A percentile compares a stretch with the other conserved stretches of the same genome.
These are phyloP conservation scores for Heliconius melpomene DNA, from an alignment of 1,140 invertebrate genomes.

Conservation along the genomic window DNA sequence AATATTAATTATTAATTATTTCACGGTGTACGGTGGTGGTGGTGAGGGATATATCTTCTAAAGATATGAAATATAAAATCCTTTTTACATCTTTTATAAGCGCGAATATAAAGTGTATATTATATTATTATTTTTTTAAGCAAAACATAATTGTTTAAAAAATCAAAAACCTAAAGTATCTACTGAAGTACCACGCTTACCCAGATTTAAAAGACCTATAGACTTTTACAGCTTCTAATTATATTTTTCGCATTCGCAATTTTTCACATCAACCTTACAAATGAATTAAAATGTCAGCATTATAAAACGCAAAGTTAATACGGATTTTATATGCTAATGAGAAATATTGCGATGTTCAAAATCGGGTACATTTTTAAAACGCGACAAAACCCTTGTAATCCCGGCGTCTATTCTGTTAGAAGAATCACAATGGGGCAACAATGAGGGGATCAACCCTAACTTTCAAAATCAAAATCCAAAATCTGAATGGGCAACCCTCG, in stretches of 20 bases:
- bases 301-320: not conserved
- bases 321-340: conserved; percentile 28
- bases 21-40: too few species aligned
- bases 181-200: too few species aligned
- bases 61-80: too few species aligned
- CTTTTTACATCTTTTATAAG: too few species aligned
- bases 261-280: not conserved
- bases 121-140: too few species aligned
- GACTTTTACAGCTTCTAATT: too few species aligned
- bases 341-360: conserved; percentile 14
- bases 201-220: too few species aligned
- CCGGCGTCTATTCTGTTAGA: conserved; percentile 48
- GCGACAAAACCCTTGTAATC: conserved; percentile 50
- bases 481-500: conserved; percentile 53
- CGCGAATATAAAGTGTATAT: too few species aligned
- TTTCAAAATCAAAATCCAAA: conserved; percentile 54
- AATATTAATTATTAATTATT: too few species aligned
- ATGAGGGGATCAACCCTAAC: conserved; percentile 50
- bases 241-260: not conserved
- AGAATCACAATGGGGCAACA: conserved; percentile 39
- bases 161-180: too few species aligned
- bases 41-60: too few species aligned
- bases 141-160: too few species aligned
- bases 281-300: not conserved
- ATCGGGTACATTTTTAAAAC: conserved; percentile 32